These are phyloP conservation scores for Malurus leucopterus DNA, from an alignment of 2,797 vertebrate genomes.

Conservation along the genomic window DNA sequence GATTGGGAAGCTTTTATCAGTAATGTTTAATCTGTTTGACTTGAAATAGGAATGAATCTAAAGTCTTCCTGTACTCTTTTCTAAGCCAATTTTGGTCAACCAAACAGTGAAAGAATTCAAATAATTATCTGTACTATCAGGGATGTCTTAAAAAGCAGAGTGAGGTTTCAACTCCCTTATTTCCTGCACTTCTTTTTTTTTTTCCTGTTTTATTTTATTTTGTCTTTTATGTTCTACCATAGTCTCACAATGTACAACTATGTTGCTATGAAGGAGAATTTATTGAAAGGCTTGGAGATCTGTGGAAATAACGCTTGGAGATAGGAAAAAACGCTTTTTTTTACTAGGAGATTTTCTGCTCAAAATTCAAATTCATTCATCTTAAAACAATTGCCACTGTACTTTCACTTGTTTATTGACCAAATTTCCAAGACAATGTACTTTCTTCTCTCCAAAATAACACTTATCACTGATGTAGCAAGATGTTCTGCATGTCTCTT, in stretches of 20 bases:
- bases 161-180: neutral
- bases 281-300: neutral
- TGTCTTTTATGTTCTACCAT: neutral
- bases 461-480: fast-evolving
- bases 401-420: neutral
- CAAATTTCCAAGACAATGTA: neutral
- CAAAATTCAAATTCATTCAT: neutral
- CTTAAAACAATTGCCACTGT: neutral
- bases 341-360: neutral
- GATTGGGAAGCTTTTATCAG: neutral
- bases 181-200: neutral
- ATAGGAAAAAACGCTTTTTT: neutral
- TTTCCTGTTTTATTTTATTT: neutral
- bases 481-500: neutral
- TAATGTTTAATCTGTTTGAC: neutral
- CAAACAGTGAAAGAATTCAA: neutral
- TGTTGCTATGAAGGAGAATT: neutral
- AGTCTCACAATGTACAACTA: neutral
- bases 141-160: neutral
- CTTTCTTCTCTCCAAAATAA: neutral
- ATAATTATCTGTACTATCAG: neutral
- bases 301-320: too few species aligned
- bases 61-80: neutral
- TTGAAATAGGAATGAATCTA: neutral
- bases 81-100: neutral